phyloP scores from a whole-genome alignment of 2,113 vertebrate genomes.

The Kobus ellipsiprymnus region DNA sequence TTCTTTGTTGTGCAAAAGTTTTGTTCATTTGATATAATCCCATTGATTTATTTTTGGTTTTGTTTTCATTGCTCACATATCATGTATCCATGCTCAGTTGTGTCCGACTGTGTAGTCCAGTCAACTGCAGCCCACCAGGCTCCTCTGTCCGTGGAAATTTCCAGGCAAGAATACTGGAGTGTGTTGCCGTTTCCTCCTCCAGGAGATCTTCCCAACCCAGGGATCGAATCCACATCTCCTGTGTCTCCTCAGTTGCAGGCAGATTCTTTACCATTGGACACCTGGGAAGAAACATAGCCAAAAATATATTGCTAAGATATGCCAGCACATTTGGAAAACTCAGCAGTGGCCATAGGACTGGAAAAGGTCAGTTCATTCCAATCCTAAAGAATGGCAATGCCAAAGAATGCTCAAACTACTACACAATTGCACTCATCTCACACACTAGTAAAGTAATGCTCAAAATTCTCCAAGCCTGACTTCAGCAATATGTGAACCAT shows the following conservation, averaged over 20 bases:
- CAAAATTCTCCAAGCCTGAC: not conserved
- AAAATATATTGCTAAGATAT: not conserved
- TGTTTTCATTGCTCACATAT: not conserved
- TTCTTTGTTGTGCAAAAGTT: not conserved
- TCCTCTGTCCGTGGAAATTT: not conserved
- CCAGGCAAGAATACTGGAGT: not conserved
- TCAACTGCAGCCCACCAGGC: not conserved
- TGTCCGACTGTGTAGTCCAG: rapidly evolving
- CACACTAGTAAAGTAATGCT: not conserved
- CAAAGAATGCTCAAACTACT: not conserved
- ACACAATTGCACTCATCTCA: not conserved
- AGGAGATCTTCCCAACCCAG: not conserved
- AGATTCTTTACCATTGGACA: not conserved
- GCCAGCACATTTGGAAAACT: not conserved
- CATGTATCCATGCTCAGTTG: not conserved
- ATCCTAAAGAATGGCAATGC: not conserved
- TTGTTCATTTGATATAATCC: not conserved
- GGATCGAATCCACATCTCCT: not conserved
- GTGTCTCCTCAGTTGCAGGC: not conserved
- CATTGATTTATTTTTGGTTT: not conserved
- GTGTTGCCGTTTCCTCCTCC: not conserved
- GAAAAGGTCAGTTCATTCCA: not conserved
- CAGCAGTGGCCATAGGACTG: not conserved
- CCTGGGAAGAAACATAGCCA: not conserved
- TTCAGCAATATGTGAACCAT: not conserved